A percentile compares a stretch with the other conserved stretches of the same genome.
Evolutionary conservation across 2,797 vertebrate genomes (phyloP).

Genomic region (Hyperoplus lanceolatus): DNA sequence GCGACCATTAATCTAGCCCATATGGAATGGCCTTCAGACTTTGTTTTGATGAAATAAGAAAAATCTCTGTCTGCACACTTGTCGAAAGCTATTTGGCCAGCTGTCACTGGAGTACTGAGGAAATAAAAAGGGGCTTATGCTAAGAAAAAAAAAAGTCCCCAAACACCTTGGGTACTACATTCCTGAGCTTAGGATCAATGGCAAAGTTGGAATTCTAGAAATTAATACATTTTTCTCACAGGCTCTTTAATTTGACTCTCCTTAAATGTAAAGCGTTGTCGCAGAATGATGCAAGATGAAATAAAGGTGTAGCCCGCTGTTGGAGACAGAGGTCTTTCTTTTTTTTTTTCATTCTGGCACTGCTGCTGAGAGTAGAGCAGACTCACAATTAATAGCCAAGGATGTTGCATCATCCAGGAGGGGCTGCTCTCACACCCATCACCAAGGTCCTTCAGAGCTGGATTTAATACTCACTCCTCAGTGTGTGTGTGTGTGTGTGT

Average conservation of each 20-base stretch:
- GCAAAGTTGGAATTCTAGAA: too few species aligned
- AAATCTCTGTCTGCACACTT: too few species aligned
- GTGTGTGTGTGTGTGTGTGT: slow-evolving; percentile 9
- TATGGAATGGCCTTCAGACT: too few species aligned
- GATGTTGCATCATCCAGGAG: slow-evolving; percentile 38
- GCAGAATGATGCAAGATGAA: neutral
- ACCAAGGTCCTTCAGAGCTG: slow-evolving; percentile 44
- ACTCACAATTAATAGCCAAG: slow-evolving; percentile 37
- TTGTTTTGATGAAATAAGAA: too few species aligned
- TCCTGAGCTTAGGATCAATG: too few species aligned
- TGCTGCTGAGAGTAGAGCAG: slow-evolving; percentile 23
- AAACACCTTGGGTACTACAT: too few species aligned
- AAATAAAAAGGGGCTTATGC: neutral
- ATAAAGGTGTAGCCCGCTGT: neutral
- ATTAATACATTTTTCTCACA: too few species aligned
- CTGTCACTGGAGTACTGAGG: neutral
- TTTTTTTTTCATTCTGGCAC: slow-evolving; percentile 16
- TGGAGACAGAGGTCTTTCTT: slow-evolving; percentile 16
- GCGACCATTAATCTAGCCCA: too few species aligned
- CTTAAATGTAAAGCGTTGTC: neutral
- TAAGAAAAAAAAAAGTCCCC: too few species aligned
- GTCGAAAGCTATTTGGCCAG: too few species aligned
- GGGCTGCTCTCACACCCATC: slow-evolving; percentile 16
- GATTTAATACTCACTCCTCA: slow-evolving; percentile 42
- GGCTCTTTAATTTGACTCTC: neutral